A percentile compares a stretch with the other conserved stretches of the same genome.
phyloP scores from a whole-genome alignment of 2,113 vertebrate genomes.

The Centropus unirufus region DNA sequence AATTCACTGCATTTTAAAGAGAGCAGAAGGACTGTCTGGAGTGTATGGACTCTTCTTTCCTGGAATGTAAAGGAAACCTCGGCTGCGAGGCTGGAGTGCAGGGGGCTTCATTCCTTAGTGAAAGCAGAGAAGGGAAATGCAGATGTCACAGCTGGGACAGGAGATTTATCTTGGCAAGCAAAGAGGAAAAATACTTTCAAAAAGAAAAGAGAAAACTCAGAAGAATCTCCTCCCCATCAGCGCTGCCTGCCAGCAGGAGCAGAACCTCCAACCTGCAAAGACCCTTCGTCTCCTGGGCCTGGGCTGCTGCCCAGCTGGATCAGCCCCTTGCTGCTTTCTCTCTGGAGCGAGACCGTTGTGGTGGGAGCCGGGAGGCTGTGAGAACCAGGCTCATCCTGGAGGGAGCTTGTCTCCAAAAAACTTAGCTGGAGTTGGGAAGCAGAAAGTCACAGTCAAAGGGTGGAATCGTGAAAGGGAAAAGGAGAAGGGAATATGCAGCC shows the following conservation, averaged over 20 bases:
- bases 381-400: slow-evolving; percentile 37
- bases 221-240: slow-evolving; percentile 75
- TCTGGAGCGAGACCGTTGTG: slow-evolving; percentile 6
- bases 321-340: slow-evolving; percentile 15
- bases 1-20: slow-evolving; percentile 53
- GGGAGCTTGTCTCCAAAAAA: neutral
- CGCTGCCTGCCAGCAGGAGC: slow-evolving; percentile 59
- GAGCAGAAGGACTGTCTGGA: slow-evolving; percentile 66
- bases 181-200: slow-evolving; percentile 80
- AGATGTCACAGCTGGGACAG: slow-evolving; percentile 77
- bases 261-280: slow-evolving; percentile 65
- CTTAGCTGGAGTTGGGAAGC: slow-evolving; percentile 1
- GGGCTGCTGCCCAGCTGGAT: slow-evolving; percentile 53
- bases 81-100: slow-evolving; percentile 70
- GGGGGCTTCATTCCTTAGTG: slow-evolving; percentile 72
- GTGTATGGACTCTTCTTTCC: slow-evolving; percentile 59
- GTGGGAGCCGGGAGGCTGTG: slow-evolving; percentile 25
- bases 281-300: slow-evolving; percentile 34
- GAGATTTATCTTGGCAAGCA: slow-evolving; percentile 80
- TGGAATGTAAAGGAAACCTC: slow-evolving; percentile 71
- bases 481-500: neutral
- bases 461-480: neutral
- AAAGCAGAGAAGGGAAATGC: slow-evolving; percentile 74
- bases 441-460: neutral
- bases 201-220: slow-evolving; percentile 77